phyloP scores from a whole-genome alignment of 1,140 invertebrate genomes.

The Caenorhabditis remanei region DNA sequence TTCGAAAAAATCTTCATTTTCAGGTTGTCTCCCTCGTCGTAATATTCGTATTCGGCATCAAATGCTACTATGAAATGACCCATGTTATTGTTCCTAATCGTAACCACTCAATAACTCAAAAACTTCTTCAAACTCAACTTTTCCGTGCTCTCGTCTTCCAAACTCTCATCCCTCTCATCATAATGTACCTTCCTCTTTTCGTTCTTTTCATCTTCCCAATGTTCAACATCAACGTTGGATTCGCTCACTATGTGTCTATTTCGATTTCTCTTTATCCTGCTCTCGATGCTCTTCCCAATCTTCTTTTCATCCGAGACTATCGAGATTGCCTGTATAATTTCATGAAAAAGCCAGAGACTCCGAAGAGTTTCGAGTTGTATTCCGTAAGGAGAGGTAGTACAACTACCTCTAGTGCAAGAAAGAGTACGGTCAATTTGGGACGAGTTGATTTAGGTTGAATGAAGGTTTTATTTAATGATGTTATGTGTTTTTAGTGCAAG shows the following conservation, averaged over 20 bases:
- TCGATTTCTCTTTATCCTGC: slow-evolving; percentile 15
- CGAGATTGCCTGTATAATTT: neutral
- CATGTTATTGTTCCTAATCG: neutral
- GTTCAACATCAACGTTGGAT: slow-evolving; percentile 21
- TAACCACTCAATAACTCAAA: slow-evolving; percentile 17
- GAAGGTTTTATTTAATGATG: neutral
- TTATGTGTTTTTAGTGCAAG: too few relatives aligned
- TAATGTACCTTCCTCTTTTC: slow-evolving; percentile 12
- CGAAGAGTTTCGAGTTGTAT: neutral
- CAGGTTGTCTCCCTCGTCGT: neutral
- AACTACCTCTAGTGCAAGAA: neutral
- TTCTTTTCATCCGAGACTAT: slow-evolving; percentile 26
- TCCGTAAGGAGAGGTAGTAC: slow-evolving; percentile 6
- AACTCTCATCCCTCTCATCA: slow-evolving; percentile 1
- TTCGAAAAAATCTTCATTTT: neutral
- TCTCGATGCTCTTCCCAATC: slow-evolving; percentile 15
- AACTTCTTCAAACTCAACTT: slow-evolving; percentile 28
- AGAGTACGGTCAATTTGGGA: neutral
- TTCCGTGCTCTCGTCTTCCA: slow-evolving; percentile 36
- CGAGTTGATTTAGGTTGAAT: neutral
- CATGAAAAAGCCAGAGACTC: neutral
- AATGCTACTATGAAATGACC: slow-evolving; percentile 34
- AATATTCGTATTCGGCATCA: neutral
- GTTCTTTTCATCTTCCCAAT: slow-evolving; percentile 10
- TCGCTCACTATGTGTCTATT: slow-evolving; percentile 26